Evolutionary conservation across 1,140 invertebrate genomes (phyloP), one percentile per base, ranked within the genome.

Genomic region (Neodiprion virginianus): DNA sequence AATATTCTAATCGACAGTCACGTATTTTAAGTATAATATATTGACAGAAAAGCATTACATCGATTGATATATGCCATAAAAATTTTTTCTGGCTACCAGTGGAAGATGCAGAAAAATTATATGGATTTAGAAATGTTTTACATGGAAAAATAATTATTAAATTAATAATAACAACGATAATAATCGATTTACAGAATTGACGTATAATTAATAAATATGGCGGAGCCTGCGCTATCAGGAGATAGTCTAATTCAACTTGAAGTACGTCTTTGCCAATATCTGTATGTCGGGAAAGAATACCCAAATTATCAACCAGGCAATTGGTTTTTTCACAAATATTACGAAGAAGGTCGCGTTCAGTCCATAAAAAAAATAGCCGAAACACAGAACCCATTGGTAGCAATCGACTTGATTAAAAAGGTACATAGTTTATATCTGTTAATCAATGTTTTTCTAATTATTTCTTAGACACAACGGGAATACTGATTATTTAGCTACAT

Each of bases 231-330:
- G 53, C 53, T 14, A 17, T 17, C 53, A 17, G 53, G 11, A 5
- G 53, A 61, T 61, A 12, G n/a, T 61, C 53, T 14, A 17, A 61
- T 14, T 17, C 11, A 8, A 61, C 76, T 79, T 69, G 80, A 85
- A 48, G 72, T 75, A 76, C 86, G 86, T 47, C 76, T 91, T 67
- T 84, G 79, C 61, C 84, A 89, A 68, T 91, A 86, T 79, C 79
- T 92, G 11, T 90, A 90, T 66, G 85, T 90, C 75, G 91, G 91
- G 11, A 90, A 89, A 82, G 90, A 91, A 78, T 79, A 87, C 69
- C 88, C 89, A 1, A 88, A 88, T 74, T 92, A 91, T 78, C 90
- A 88, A 73, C 89, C 91, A 74, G 90, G 90, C 71, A 89, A 89
- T 78, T 91, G 90, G 90, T 83, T 87, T 67, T 80, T 87, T 12